Percentiles rank a stretch among this genome's conserved stretches.
Conservation (phyloP, 2,113 vertebrate genomes). For the Paralichthys olivaceus region DNA sequence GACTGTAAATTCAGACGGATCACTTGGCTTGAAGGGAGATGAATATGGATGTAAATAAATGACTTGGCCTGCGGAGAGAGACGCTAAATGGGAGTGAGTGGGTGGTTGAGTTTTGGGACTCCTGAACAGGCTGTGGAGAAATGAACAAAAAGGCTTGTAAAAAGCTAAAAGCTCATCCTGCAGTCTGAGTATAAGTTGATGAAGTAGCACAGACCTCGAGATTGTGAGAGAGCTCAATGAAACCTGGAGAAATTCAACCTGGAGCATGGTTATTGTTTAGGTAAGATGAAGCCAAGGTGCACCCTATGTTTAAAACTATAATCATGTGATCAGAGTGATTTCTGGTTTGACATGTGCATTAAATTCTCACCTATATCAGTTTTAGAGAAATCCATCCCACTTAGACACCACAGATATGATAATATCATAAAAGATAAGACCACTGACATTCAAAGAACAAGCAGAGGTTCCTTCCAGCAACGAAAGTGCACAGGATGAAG, state of each 20-base stretch:
- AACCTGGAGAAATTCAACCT: neutral
- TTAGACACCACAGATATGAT: too few relatives aligned
- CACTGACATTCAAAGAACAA: too few relatives aligned
- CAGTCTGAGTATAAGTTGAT: constrained; percentile 15
- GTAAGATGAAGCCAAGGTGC: too few relatives aligned
- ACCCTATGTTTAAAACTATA: too few relatives aligned
- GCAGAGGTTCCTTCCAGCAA: too few relatives aligned
- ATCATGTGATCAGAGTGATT: too few relatives aligned
- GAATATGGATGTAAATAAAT: constrained; percentile 76
- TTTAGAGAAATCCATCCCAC: too few relatives aligned
- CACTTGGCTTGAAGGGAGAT: constrained; percentile 65
- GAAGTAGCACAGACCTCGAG: neutral
- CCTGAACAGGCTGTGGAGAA: constrained; percentile 37
- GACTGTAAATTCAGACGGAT: constrained; percentile 75
- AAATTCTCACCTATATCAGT: too few relatives aligned
- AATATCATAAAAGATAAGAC: too few relatives aligned
- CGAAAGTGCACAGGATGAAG: too few relatives aligned
- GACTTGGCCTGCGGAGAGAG: constrained; percentile 58
- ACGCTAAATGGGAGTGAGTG: constrained; percentile 56
- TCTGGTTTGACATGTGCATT: too few relatives aligned
- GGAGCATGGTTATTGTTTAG: too few relatives aligned
- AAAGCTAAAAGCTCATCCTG: constrained; percentile 25
- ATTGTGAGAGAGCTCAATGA: neutral
- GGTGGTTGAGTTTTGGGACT: constrained; percentile 60
- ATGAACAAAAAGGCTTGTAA: constrained; percentile 23